Evolutionary conservation across 2,888 invertebrate genomes (phyloP), one percentile per base, ranked within the genome.

Genomic region (Lasius platythorax): DNA sequence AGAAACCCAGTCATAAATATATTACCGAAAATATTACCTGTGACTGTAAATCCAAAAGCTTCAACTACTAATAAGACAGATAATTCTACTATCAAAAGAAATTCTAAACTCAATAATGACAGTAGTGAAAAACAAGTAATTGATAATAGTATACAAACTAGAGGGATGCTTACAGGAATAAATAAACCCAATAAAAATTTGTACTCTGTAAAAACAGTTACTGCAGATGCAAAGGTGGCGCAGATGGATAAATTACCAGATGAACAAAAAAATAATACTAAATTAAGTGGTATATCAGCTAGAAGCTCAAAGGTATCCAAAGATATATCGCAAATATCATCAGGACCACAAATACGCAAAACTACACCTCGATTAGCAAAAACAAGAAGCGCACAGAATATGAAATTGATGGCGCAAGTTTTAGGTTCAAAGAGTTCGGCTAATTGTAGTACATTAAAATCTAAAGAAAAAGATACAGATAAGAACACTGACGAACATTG

Each of bases 331-430:
- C 83, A 82, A 53, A 28, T 72, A 63, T 74, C 70, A 30, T 0
- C 61, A 30, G 86, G 85, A 82, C 93, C 93, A 15, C 94, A 93
- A 84, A 84, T 94, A 68, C 89, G 95, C 50, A 93, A 92, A 85
- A 94, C 94, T 6, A 95, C 94, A 2, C 94, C 94, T 3, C 92
- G 95, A 12, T 91, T 95, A 53, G 95, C 95, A 12, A 95, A 95
- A 88, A 95, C 94, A 33, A 92, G 91, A 73, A 95, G 95, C 84
- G 95, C 93, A 11, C 94, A 95, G 83, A 95, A 95, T 86, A 94
- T 94, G 93, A 95, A 94, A 87, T 76, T 94, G 30, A 92, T 94
- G 92, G 92, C 93, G 4, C 94, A 95, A 88, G 92, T 92, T n/a
- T 87, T 93, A 43, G 92, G 92, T 37, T 85, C 94, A 6, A 95